A percentile compares a stretch with the other conserved stretches of the same genome.
phyloP scores from a whole-genome alignment of 1,140 invertebrate species.

The Rhyacophila brunnea region DNA sequence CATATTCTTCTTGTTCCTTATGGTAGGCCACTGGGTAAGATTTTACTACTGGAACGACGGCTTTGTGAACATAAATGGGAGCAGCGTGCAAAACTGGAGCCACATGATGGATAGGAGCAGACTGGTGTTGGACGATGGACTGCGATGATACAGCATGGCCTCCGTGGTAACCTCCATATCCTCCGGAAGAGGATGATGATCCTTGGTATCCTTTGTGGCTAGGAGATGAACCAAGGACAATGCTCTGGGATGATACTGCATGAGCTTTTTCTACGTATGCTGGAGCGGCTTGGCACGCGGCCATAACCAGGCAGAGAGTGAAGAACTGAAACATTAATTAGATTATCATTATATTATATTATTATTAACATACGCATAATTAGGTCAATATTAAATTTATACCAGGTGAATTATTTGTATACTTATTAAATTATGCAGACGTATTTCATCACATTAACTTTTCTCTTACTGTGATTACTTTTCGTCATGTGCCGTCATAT shows the following conservation, averaged over 20 bases:
- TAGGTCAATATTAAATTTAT: too few relatives aligned
- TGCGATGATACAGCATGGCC: not conserved
- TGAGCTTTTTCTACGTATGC: too few relatives aligned
- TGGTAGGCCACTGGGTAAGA: not conserved
- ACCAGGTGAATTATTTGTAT: too few relatives aligned
- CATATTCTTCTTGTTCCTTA: not conserved
- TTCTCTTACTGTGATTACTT: too few relatives aligned
- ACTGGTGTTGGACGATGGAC: not conserved
- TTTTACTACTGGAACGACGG: not conserved
- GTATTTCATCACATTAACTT: too few relatives aligned
- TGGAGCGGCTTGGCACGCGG: too few relatives aligned
- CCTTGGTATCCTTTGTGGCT: slow-evolving; percentile 3
- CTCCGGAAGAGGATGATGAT: not conserved
- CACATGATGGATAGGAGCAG: not conserved
- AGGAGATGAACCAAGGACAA: slow-evolving; percentile 42
- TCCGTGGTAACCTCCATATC: not conserved
- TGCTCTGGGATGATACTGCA: slow-evolving; percentile 47
- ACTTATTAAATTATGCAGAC: too few relatives aligned
- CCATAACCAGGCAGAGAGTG: too few relatives aligned
- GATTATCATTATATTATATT: too few relatives aligned
- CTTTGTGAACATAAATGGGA: not conserved
- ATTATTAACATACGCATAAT: too few relatives aligned
- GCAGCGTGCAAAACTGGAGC: not conserved
- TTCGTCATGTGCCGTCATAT: too few relatives aligned
- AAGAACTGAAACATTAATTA: too few relatives aligned